Conservation (phyloP, 2,113 vertebrate species). For the Naja naja region DNA sequence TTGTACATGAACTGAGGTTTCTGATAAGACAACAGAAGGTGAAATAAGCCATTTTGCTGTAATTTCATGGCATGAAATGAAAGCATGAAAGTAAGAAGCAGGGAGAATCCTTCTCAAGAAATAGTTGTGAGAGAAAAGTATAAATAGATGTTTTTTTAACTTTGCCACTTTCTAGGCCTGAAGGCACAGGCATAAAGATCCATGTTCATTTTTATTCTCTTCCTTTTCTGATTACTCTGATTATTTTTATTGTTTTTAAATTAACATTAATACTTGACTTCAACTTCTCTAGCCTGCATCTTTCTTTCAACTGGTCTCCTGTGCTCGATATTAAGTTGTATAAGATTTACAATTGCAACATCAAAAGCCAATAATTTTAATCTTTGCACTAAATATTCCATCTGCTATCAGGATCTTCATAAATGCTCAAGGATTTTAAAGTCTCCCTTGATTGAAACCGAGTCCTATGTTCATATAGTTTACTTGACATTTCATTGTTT, state of each 20-base stretch:
- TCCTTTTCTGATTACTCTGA: constrained; percentile 16
- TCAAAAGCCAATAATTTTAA: constrained; percentile 30
- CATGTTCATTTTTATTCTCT: neutral
- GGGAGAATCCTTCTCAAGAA: neutral
- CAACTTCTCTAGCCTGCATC: neutral
- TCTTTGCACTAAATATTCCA: constrained; percentile 22
- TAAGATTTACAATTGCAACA: constrained; percentile 32
- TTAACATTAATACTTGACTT: neutral
- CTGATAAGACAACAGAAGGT: neutral
- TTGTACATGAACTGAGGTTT: neutral
- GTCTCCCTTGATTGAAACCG: neutral
- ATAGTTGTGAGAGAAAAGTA: neutral
- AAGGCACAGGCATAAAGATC: neutral
- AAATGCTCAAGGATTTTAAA: constrained; percentile 9
- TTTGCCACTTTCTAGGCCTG: neutral
- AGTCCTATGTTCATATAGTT: neutral
- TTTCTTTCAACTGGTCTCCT: constrained; percentile 11
- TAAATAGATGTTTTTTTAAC: neutral
- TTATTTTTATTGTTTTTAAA: constrained; percentile 26
- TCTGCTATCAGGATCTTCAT: constrained; percentile 12
- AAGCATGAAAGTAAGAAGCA: neutral
- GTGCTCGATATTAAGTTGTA: constrained; percentile 7
- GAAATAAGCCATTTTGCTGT: neutral
- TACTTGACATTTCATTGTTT: constrained; percentile 18
- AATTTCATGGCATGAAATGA: too few relatives aligned